Conservation (phyloP, 2,113 vertebrate genomes). For the Xenotilapia caudafasciata region DNA sequence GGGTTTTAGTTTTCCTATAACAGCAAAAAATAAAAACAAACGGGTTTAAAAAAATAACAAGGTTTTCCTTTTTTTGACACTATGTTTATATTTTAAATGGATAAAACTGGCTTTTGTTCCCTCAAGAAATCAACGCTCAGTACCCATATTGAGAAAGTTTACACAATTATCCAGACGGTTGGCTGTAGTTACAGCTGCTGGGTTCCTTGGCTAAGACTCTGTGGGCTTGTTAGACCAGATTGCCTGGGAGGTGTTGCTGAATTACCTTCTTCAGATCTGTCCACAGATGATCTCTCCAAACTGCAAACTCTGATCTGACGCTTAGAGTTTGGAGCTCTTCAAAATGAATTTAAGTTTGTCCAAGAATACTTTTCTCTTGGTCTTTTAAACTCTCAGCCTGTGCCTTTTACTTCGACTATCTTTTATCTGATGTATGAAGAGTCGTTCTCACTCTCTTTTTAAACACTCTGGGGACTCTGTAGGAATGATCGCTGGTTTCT, state of each 20-base stretch:
- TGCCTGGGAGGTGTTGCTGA: neutral
- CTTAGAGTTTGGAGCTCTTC: neutral
- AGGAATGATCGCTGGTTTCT: neutral
- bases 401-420: neutral
- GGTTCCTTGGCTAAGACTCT: neutral
- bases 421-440: neutral
- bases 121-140: neutral
- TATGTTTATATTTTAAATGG: neutral
- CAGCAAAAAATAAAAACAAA: neutral
- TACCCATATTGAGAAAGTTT: neutral
- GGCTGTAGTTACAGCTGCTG: neutral
- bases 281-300: neutral
- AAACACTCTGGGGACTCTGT: neutral
- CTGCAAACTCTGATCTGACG: neutral
- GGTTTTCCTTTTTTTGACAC: accelerated
- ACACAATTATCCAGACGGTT: neutral
- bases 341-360: neutral
- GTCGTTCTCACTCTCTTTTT: neutral
- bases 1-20: neutral
- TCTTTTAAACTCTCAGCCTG: neutral
- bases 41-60: neutral
- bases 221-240: neutral
- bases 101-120: neutral
- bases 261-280: neutral
- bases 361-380: neutral